A percentile compares a stretch with the other conserved stretches of the same genome.
Conservation (phyloP, 2,113 vertebrate genomes). For the Cyanoliseus patagonus region DNA sequence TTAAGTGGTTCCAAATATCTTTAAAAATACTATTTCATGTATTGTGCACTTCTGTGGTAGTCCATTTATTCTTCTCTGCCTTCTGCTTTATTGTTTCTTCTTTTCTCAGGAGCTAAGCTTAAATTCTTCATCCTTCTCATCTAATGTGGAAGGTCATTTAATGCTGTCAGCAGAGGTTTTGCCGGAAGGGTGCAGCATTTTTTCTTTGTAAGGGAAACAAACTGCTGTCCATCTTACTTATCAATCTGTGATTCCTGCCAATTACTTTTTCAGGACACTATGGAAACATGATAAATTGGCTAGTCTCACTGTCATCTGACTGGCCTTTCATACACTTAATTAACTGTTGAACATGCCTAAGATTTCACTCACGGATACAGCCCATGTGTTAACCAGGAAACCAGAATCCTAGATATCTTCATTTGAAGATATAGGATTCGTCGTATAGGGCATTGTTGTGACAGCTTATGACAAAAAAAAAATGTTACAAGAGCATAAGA, state of each 20-base stretch:
- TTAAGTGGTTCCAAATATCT: background rate
- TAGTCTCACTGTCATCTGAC: rapidly evolving
- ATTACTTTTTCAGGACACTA: background rate
- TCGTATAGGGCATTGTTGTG: rapidly evolving
- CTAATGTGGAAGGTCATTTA: background rate
- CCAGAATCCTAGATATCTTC: background rate
- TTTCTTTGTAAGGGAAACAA: background rate
- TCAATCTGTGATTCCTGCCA: background rate
- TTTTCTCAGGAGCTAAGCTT: background rate
- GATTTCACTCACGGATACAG: background rate
- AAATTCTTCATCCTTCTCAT: background rate
- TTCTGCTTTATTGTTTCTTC: background rate
- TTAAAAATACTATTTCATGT: background rate
- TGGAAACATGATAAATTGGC: background rate
- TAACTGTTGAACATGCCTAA: background rate
- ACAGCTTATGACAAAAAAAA: background rate
- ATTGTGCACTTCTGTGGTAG: background rate
- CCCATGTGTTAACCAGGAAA: background rate
- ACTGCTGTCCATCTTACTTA: background rate
- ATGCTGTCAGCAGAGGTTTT: background rate
- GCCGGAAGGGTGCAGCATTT: background rate
- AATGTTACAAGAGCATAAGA: background rate
- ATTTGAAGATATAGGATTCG: background rate
- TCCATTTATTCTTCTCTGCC: background rate
- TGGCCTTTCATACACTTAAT: background rate